A percentile compares a stretch with the other conserved stretches of the same genome.
Conservation (phyloP, 2,113 vertebrate species). For the Prietella phreatophila region DNA sequence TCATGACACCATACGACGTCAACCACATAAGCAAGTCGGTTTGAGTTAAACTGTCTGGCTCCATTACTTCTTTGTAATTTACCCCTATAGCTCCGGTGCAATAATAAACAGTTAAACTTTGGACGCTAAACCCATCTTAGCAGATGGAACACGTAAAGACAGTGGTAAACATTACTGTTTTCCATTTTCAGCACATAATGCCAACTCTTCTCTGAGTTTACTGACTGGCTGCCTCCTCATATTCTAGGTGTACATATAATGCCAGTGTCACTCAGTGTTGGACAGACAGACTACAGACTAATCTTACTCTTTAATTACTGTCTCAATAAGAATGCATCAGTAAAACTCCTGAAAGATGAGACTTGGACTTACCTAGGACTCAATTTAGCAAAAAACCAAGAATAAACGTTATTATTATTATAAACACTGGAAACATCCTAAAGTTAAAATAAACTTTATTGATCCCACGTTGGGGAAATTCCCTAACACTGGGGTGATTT, state of each 20-base stretch:
- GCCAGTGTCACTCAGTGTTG: neutral
- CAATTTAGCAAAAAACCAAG: too few relatives aligned
- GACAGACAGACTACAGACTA: neutral
- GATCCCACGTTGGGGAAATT: too few relatives aligned
- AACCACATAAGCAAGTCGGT: neutral
- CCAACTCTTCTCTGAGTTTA: neutral
- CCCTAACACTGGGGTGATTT: neutral
- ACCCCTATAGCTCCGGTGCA: neutral
- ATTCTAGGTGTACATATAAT: neutral
- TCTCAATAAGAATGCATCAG: neutral
- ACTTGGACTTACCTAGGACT: neutral
- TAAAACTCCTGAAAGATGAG: neutral
- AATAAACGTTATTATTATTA: too few relatives aligned
- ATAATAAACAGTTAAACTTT: neutral
- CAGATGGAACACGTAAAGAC: neutral
- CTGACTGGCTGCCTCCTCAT: neutral
- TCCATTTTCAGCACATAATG: neutral
- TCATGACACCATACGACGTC: neutral
- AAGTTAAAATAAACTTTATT: neutral
- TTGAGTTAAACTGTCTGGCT: neutral
- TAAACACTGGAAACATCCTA: neutral
- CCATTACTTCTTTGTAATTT: neutral
- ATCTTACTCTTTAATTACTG: neutral
- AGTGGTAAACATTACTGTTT: neutral
- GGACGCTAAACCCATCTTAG: neutral